Percentiles rank a stretch among this genome's conserved stretches.
Conservation (phyloP, 37 sponge, comb jelly and placozoan species). For the Corticium candelabrum region DNA sequence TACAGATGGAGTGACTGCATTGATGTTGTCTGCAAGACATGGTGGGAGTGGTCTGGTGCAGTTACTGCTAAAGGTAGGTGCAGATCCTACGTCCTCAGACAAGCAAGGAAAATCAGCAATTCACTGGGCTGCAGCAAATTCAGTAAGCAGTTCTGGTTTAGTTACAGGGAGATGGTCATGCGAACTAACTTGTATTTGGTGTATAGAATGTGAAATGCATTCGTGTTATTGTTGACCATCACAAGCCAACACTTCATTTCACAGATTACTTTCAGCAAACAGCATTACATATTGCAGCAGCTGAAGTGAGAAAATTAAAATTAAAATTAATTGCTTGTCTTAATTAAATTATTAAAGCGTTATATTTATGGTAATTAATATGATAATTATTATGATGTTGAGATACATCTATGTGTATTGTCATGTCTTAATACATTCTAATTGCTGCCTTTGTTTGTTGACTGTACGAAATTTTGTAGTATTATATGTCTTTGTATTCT, state of each 20-base stretch:
- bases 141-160: too few species aligned
- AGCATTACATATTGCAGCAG: conserved; percentile 28
- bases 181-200: too few species aligned
- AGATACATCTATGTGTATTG: too few species aligned
- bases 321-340: too few species aligned
- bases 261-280: conserved; percentile 29
- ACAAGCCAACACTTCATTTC: background rate
- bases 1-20: conserved; percentile 25
- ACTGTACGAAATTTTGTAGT: conserved; percentile 24
- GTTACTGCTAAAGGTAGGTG: conserved; percentile 26
- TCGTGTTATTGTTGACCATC: background rate
- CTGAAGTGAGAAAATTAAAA: conserved; percentile 12
- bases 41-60: conserved; percentile 23
- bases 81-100: conserved; percentile 3
- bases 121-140: conserved; percentile 21
- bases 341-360: too few species aligned
- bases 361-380: too few species aligned
- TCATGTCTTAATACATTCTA: background rate
- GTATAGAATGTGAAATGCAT: conserved; percentile 24
- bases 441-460: conserved; percentile 7
- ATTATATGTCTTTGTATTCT: too few species aligned
- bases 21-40: conserved; percentile 27
- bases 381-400: too few species aligned
- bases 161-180: too few species aligned
- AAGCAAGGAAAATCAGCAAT: conserved; percentile 14